Evolutionary conservation across 2,113 vertebrate species (phyloP).

Genomic region (Zosterops lateralis): DNA sequence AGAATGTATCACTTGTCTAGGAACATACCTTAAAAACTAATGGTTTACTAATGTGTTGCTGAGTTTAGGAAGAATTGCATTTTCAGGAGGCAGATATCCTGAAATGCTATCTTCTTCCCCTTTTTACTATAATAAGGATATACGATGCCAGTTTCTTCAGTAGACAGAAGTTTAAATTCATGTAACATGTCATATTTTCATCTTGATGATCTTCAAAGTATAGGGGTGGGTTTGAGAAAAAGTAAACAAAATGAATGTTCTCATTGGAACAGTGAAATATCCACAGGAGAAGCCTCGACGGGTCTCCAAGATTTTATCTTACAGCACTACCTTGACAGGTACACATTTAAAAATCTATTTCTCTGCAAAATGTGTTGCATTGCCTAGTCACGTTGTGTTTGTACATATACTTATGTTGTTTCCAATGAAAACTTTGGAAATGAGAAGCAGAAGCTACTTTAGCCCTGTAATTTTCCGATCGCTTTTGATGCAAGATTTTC

Average conservation of each 20-base stretch:
- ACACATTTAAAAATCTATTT: constrained; percentile 25
- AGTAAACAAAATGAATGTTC: constrained; percentile 51
- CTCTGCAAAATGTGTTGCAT: background rate
- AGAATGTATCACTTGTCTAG: background rate
- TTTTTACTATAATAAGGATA: background rate
- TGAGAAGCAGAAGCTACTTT: background rate
- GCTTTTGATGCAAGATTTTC: background rate
- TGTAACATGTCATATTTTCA: constrained; percentile 16
- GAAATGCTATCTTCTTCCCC: background rate
- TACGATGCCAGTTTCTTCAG: background rate
- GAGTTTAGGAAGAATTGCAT: background rate
- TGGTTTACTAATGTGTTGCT: background rate
- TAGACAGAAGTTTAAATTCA: constrained; percentile 24
- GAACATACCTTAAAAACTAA: background rate
- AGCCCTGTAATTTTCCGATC: background rate
- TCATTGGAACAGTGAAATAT: background rate
- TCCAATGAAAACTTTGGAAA: background rate
- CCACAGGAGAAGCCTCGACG: background rate
- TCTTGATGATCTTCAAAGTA: background rate
- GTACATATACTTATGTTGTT: background rate
- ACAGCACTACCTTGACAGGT: background rate
- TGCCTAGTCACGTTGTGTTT: background rate
- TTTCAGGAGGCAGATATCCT: background rate
- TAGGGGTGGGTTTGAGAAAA: constrained; percentile 13
- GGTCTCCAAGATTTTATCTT: constrained; percentile 6